Evolutionary conservation across 1,140 invertebrate species (phyloP).

Genomic region (Cherax destructor): DNA sequence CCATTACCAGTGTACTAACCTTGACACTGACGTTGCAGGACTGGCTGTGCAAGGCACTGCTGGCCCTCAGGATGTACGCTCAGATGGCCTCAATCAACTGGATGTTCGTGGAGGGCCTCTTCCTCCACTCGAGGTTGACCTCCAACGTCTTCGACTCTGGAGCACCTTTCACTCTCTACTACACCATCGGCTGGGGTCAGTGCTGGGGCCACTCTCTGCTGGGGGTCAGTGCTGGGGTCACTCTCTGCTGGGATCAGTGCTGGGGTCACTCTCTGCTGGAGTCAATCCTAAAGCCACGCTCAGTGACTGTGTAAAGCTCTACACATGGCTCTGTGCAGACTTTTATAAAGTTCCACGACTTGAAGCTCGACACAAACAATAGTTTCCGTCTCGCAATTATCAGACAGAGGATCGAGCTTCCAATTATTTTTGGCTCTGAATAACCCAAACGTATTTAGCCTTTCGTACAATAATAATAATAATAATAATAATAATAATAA

Average conservation of each 20-base stretch:
- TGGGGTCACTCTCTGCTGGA: background rate
- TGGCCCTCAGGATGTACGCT: slow-evolving; percentile 76
- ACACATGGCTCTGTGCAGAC: too few relatives aligned
- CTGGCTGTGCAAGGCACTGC: slow-evolving; percentile 77
- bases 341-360: too few relatives aligned
- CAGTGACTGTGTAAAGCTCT: too few relatives aligned
- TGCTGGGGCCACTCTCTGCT: background rate
- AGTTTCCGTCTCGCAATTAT: too few relatives aligned
- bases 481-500: too few relatives aligned
- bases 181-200: slow-evolving; percentile 54
- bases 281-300: background rate
- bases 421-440: too few relatives aligned
- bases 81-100: slow-evolving; percentile 77
- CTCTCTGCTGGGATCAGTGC: background rate
- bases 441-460: too few relatives aligned
- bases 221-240: background rate
- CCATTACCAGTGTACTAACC: too few relatives aligned
- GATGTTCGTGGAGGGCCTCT: slow-evolving; percentile 80
- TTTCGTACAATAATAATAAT: too few relatives aligned
- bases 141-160: slow-evolving; percentile 78
- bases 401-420: too few relatives aligned
- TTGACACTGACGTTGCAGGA: slow-evolving; percentile 72
- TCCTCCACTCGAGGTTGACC: slow-evolving; percentile 76
- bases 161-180: slow-evolving; percentile 43
- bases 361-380: too few relatives aligned